Evolutionary conservation across 2,113 vertebrate genomes (phyloP), one percentile per base, ranked within the genome.

Genomic region (Sapajus apella): DNA sequence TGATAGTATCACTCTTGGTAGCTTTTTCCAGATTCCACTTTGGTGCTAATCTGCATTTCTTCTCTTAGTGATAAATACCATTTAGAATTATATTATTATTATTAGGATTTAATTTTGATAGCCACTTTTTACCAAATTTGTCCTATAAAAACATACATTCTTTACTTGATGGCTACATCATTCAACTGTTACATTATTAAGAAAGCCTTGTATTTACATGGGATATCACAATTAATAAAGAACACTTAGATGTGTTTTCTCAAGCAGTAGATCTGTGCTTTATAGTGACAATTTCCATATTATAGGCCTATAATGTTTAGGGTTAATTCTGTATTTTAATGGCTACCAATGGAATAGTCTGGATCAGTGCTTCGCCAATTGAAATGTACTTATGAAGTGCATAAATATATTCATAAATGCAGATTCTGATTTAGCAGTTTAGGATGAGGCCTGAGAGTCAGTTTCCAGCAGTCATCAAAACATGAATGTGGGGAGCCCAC

Each of bases 91-190:
- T 6, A 27, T 87, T 40, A 47, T 8, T 72, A 40, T 83, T 91
- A 52, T 81, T 85, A 68, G 75, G 10, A 1, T 11, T 32, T 92
- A 68, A 8, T 52, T 88, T 86, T 72, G 32, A 27, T 35, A 66
- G n/a, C 4, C 1, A 68, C 5, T 90, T 97, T 96, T 96, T 56
- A 80, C 45, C 37, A 90, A 76, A 64, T 82, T 47, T 87, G 47
- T 45, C 35, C 64, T 61, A 1, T 80, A 70, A 77, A 97, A 72
- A 21, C 68, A 73, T 72, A 93, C 43, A 52, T 90, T 66, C 64
- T 79, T 87, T 20, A 95, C 6, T 70, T 8, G 4, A 47, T 81
- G 45, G 7, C 23, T 76, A 61, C 5, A 50, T 61, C 30, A 61
- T 87, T 82, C 50, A 95, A 47, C 27, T 37, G 14, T 70, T 64